Percentiles rank a stretch among this genome's conserved stretches.
Conservation (phyloP, 2,797 vertebrate genomes). For the Danio choprae region DNA sequence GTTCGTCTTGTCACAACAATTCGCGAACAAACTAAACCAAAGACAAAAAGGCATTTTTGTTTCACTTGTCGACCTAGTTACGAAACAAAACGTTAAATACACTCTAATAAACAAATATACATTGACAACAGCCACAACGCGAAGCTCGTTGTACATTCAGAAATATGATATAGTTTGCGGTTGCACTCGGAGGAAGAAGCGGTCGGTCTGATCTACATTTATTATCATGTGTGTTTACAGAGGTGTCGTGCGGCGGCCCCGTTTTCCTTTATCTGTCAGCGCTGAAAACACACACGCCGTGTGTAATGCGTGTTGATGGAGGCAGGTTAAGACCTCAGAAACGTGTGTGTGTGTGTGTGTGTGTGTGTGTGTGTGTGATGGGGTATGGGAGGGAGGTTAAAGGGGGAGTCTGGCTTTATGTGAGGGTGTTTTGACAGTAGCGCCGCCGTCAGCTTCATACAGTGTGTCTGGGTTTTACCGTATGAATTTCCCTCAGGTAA, state of each 20-base stretch:
- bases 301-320: constrained; percentile 43
- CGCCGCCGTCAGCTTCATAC: not conserved
- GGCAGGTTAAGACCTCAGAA: constrained; percentile 40
- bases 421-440: constrained; percentile 28
- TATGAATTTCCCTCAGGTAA: constrained; percentile 21
- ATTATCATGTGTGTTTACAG: not conserved
- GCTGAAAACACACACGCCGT: not conserved
- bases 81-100: not conserved
- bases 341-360: not conserved
- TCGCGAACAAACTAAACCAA: not conserved
- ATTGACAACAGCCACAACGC: not conserved
- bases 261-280: constrained; percentile 38
- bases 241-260: constrained; percentile 9
- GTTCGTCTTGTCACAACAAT: not conserved
- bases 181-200: constrained; percentile 1
- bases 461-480: not conserved
- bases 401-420: constrained; percentile 5
- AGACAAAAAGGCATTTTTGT: not conserved
- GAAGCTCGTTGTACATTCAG: not conserved
- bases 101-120: not conserved
- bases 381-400: constrained; percentile 20
- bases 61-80: not conserved
- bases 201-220: constrained; percentile 32
- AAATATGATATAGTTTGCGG: constrained; percentile 12
- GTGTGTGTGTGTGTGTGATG: too few species aligned